Evolutionary conservation across 2,888 invertebrate genomes (phyloP).

Genomic region (Pocota personata): DNA sequence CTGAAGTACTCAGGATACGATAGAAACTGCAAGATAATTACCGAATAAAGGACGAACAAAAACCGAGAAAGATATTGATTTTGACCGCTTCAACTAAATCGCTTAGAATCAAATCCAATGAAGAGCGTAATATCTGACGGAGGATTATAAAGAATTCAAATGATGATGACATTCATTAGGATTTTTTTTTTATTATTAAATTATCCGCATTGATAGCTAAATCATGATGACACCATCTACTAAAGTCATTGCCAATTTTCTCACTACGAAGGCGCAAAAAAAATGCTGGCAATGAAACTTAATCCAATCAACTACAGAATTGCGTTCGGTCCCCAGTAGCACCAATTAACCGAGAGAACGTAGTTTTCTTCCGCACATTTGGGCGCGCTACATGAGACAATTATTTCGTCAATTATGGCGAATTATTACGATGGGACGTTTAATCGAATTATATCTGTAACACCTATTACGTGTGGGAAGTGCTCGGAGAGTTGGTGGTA

Average conservation of each 20-base stretch:
- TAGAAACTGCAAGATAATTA: too few relatives aligned
- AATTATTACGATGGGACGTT: conserved; percentile 44
- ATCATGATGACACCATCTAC: conserved; percentile 33
- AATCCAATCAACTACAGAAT: conserved; percentile 43
- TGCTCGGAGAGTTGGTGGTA: not conserved
- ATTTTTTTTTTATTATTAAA: conserved; percentile 10
- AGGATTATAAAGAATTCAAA: conserved; percentile 34
- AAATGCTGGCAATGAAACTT: conserved; percentile 17
- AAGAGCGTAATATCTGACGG: not conserved
- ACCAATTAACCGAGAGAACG: conserved; percentile 28
- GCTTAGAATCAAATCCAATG: not conserved
- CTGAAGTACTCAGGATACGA: too few relatives aligned
- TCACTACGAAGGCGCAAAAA: not conserved
- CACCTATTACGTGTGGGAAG: conserved; percentile 26
- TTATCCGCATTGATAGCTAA: conserved; percentile 11
- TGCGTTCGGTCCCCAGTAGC: not conserved
- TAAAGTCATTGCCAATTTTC: conserved; percentile 26
- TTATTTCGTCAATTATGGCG: conserved; percentile 45
- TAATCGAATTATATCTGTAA: conserved; percentile 44
- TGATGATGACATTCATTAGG: conserved; percentile 41
- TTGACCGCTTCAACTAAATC: not conserved
- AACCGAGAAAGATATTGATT: not conserved
- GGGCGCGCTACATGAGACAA: conserved; percentile 31
- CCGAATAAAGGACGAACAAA: too few relatives aligned
- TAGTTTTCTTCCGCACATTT: conserved; percentile 35